Base-by-base conservation (phyloP, 2,797 vertebrate genomes). In the Chlorospingus flavigularis region DNA sequence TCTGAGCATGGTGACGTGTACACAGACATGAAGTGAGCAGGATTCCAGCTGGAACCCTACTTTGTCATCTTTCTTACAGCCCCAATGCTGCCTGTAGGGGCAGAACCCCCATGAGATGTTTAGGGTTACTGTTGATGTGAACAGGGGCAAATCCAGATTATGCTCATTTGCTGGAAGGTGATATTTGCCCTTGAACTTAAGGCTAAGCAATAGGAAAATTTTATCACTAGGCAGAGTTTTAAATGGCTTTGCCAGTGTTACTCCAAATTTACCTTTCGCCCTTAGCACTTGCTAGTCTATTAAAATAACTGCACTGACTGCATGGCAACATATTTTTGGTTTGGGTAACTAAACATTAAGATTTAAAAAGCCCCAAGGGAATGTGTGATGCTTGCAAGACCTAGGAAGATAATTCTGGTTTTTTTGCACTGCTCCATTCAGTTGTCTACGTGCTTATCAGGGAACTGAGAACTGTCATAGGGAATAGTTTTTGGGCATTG, bases 301-400 rank as follows among this genome's bases (percentile, higher is more conserved):
- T 20, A 42, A 42, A 85, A 68, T 40, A 73, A 11, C 13, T 43
- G n/a, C 11, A 48, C 37, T 0, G 0, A n/a, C 40, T 66, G 12
- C 40, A 48, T 45, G 24, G 35, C n/a, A 78, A 45, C 7, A 21
- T 35, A 9, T 33, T 92, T 77, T 87, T 43, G 2, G 18, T 78
- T 68, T 37, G n/a, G 6, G 7, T 60, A 76, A 62, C 55, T 13
- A 30, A 88, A 63, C 1, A 2, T 15, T 8, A 53, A 40, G 62
- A 57, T 48, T 61, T 75, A 15, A 84, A 84, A 82, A 85, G 7
- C 24, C 62, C 4, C 26, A 70, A 24, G 17, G 37, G 84, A 90
- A 61, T 1, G 2, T 61, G 37, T 76, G 63, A 35, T 76, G 28
- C 12, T 57, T 66, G 43, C 37, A 73, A 90, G 37, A 66, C 11